Conservation (phyloP, 2,113 vertebrate genomes). For the Antidorcas marsupialis region DNA sequence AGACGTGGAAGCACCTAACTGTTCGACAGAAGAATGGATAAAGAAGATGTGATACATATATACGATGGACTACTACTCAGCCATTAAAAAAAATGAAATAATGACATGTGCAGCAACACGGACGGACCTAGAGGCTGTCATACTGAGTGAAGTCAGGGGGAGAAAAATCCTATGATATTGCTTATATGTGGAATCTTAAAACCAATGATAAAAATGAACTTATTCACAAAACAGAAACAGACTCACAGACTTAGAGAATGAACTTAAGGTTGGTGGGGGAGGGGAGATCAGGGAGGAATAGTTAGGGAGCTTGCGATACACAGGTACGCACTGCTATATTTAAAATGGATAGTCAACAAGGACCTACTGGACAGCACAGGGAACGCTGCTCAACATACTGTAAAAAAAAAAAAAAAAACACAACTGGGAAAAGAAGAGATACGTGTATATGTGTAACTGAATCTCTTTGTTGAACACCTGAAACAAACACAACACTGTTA, state of each 20-base stretch:
- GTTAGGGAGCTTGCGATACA: neutral
- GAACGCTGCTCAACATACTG: neutral
- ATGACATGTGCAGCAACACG: neutral
- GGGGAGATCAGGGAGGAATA: neutral
- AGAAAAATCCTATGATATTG: neutral
- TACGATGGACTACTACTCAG: rapidly evolving
- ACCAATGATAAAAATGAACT: neutral
- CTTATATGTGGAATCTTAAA: neutral
- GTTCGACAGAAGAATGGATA: neutral
- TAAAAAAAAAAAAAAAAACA: neutral
- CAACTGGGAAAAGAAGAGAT: neutral
- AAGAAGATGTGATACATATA: neutral
- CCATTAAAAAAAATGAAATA: neutral
- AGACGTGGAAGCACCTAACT: neutral
- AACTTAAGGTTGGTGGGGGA: neutral
- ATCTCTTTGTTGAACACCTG: neutral
- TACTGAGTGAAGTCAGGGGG: neutral
- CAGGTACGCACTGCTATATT: neutral
- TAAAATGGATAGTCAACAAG: neutral
- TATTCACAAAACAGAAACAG: neutral
- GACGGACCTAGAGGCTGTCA: neutral
- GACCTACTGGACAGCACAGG: neutral
- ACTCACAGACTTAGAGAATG: neutral
- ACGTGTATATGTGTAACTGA: neutral
- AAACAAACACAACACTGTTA: neutral